phyloP scores from a whole-genome alignment of 2,113 vertebrate genomes.

The Actenoides lindsayi region DNA sequence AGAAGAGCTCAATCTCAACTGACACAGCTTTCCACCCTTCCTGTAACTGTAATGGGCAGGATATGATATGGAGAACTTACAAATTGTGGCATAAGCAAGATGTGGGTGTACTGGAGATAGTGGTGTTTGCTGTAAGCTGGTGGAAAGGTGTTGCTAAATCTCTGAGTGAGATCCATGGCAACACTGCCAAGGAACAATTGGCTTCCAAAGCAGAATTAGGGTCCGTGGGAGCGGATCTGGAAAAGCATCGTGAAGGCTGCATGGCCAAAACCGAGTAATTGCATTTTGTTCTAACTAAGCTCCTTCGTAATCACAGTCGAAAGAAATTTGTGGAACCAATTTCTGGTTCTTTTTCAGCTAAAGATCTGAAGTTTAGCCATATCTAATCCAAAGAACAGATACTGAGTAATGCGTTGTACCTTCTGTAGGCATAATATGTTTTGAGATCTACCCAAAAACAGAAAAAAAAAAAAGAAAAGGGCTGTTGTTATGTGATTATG shows the following conservation, averaged over 20 bases:
- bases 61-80: neutral
- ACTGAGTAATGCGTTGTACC: fast-evolving
- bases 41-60: neutral
- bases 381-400: neutral
- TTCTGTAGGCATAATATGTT: neutral
- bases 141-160: constrained; percentile 65
- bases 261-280: constrained; percentile 71
- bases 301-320: constrained; percentile 36
- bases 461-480: neutral
- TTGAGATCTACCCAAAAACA: neutral
- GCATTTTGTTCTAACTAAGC: constrained; percentile 70
- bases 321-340: constrained; percentile 21
- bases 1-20: neutral
- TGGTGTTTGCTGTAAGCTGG: constrained; percentile 43
- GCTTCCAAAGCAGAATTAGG: constrained; percentile 57
- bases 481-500: fast-evolving
- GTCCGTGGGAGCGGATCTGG: constrained; percentile 73
- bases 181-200: constrained; percentile 67
- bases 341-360: constrained; percentile 15
- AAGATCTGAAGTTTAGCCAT: constrained; percentile 7
- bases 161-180: constrained; percentile 57
- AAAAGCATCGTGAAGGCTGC: constrained; percentile 53
- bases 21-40: neutral
- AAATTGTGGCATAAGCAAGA: neutral
- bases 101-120: neutral